These are phyloP conservation scores for Dendrocopos noguchii DNA, from an alignment of 2,113 vertebrate species.

Conservation along the genomic window DNA sequence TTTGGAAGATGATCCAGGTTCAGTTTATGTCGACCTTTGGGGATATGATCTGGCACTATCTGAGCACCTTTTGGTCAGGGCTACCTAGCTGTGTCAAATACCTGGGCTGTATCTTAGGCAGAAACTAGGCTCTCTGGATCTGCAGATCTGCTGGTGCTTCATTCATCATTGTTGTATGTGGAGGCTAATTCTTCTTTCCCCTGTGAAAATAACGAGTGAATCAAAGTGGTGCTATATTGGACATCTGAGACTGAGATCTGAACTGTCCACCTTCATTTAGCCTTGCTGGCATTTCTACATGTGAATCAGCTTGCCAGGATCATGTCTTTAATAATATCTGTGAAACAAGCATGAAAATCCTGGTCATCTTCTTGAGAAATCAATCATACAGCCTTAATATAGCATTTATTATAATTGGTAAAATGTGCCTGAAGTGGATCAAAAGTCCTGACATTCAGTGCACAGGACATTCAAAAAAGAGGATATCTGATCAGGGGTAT, in stretches of 20 bases:
- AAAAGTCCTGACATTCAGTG: neutral
- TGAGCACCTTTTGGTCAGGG: neutral
- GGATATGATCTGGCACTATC: neutral
- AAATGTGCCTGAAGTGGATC: neutral
- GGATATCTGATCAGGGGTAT: neutral
- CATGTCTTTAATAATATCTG: neutral
- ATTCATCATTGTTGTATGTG: neutral
- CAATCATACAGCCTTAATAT: neutral
- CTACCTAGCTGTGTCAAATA: neutral
- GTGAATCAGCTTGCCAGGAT: neutral
- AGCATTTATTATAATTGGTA: neutral
- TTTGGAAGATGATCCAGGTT: neutral
- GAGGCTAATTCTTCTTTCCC: neutral
- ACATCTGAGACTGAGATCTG: neutral
- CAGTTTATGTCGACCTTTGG: neutral
- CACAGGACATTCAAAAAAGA: neutral
- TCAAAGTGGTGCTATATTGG: neutral
- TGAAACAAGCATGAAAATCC: neutral
- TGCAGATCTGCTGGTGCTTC: neutral
- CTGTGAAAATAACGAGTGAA: neutral
- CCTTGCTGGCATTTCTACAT: neutral
- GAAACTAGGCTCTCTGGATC: neutral
- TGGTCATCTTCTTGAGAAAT: neutral
- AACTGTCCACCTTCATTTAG: neutral
- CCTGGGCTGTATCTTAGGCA: neutral